Evolutionary conservation across 2,797 vertebrate genomes (phyloP).

Genomic region (Ataeniobius toweri): DNA sequence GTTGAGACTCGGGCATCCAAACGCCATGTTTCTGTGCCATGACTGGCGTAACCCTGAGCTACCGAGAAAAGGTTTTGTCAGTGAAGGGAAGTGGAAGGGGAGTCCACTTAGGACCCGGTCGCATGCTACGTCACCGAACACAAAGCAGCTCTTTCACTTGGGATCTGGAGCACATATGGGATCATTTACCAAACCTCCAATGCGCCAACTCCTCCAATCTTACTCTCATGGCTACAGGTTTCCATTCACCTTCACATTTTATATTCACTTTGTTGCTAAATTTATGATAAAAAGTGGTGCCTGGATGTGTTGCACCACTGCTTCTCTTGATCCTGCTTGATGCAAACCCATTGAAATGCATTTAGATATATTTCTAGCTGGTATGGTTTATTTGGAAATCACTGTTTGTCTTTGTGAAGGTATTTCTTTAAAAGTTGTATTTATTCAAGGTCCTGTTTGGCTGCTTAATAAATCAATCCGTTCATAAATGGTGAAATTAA

Average conservation of each 20-base stretch:
- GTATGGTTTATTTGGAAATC: neutral
- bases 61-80: conserved; percentile 61
- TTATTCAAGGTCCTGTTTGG: conserved; percentile 22
- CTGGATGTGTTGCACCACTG: conserved; percentile 38
- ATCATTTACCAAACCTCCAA: conserved; percentile 70
- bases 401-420: neutral
- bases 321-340: conserved; percentile 8
- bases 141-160: conserved; percentile 82
- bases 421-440: conserved; percentile 11
- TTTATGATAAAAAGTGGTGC: conserved; percentile 41
- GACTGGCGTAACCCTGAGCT: conserved; percentile 70
- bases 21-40: conserved; percentile 45
- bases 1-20: conserved; percentile 47
- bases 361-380: neutral
- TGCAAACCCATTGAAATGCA: conserved; percentile 1
- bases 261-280: conserved; percentile 52
- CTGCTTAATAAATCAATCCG: conserved; percentile 35
- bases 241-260: conserved; percentile 57
- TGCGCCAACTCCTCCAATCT: conserved; percentile 38
- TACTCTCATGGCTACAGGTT: conserved; percentile 52
- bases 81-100: conserved; percentile 53
- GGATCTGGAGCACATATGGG: conserved; percentile 80
- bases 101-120: conserved; percentile 54
- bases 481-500: conserved; percentile 7
- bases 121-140: conserved; percentile 70